A percentile compares a stretch with the other conserved stretches of the same genome.
phyloP scores from a whole-genome alignment of 2,113 vertebrate genomes.

The Drymodes brunneopygia region DNA sequence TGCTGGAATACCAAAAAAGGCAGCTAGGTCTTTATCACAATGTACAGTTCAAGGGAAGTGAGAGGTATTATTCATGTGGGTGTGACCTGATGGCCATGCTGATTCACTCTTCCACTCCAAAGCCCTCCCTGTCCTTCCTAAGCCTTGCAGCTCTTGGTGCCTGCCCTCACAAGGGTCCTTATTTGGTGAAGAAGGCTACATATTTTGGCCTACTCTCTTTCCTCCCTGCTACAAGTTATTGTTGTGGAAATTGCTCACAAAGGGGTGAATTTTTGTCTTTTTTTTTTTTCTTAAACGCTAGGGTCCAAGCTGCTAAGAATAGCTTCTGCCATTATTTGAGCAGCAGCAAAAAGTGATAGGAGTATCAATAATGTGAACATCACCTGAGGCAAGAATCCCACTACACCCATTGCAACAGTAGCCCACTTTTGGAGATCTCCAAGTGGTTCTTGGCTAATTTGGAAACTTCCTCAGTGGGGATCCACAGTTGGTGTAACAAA shows the following conservation, averaged over 20 bases:
- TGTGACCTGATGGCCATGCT: slow-evolving; percentile 48
- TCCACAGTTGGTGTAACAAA: background rate
- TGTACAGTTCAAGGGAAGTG: slow-evolving; percentile 59
- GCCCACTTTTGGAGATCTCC: background rate
- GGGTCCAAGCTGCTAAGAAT: slow-evolving; percentile 22
- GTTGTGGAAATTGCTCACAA: slow-evolving; percentile 27
- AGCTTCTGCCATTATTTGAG: background rate
- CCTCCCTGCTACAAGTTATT: slow-evolving; percentile 48
- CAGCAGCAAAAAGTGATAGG: background rate
- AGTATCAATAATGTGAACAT: background rate
- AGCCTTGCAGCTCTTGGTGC: background rate
- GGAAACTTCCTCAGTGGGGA: background rate
- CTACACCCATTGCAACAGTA: background rate
- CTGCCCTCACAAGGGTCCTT: slow-evolving; percentile 23
- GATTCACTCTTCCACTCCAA: slow-evolving; percentile 59
- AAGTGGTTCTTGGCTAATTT: background rate
- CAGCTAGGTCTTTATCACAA: slow-evolving; percentile 53
- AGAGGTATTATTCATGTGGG: slow-evolving; percentile 66
- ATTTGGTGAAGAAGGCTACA: slow-evolving; percentile 52
- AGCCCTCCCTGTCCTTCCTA: slow-evolving; percentile 57
- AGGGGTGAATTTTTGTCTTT: background rate
- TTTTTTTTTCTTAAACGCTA: background rate
- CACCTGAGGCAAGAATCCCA: background rate
- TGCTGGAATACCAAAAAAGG: slow-evolving; percentile 37
- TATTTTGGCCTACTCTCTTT: slow-evolving; percentile 45